Evolutionary conservation across 2,113 vertebrate species (phyloP).

Genomic region (Apaloderma vittatum): DNA sequence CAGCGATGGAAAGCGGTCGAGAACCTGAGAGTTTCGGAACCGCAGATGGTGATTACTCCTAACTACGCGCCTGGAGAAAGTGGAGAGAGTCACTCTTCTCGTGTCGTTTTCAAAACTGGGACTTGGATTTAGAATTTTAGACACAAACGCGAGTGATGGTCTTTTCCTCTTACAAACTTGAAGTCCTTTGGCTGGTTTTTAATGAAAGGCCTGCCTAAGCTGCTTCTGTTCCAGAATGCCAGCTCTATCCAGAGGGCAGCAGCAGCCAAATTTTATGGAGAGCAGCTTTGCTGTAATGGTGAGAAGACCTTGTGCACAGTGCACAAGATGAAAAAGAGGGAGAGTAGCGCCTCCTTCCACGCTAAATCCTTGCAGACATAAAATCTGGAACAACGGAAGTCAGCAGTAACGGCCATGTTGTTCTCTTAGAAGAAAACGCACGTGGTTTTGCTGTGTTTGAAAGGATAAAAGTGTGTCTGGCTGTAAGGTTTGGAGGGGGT

Average conservation of each 20-base stretch:
- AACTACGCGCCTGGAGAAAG: not conserved
- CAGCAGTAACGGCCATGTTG: not conserved
- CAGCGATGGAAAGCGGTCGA: not conserved
- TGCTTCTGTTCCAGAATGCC: not conserved
- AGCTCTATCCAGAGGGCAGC: not conserved
- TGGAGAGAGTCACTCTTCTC: not conserved
- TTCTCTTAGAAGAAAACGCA: not conserved
- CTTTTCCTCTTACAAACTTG: not conserved
- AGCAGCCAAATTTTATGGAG: not conserved
- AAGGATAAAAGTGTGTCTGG: not conserved
- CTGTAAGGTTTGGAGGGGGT: not conserved
- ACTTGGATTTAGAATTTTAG: not conserved
- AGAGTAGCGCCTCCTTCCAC: not conserved
- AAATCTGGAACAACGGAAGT: not conserved
- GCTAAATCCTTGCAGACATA: not conserved
- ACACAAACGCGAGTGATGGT: not conserved
- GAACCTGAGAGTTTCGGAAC: not conserved
- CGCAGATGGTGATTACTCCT: not conserved
- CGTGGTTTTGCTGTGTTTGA: not conserved
- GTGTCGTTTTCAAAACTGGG: not conserved
- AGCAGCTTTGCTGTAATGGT: not conserved
- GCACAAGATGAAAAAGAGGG: not conserved
- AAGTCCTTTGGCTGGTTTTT: not conserved
- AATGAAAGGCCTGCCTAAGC: not conserved
- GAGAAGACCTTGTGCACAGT: not conserved